Base-by-base conservation (phyloP, 2,888 invertebrate genomes). In the Altica lythri region DNA sequence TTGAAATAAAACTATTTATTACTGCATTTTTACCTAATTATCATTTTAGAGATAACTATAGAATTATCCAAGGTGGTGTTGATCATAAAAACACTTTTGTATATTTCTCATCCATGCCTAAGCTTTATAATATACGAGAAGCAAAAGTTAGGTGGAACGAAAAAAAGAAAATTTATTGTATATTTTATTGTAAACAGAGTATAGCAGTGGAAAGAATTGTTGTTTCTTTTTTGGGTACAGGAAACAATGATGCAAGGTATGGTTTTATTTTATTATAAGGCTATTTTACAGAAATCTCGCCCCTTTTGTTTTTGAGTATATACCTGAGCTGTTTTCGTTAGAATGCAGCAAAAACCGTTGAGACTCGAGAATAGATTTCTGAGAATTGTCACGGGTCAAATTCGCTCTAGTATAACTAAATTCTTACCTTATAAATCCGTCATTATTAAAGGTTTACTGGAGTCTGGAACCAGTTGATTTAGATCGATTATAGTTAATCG, bases 131-230 rank as follows among this genome's bases (percentile, higher is more conserved):
- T 17, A 57, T 75, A 2, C 68, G 67, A 32, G 69, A 71, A 59
- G 69, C 68, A 1, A 72, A 68, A 62, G 65, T 74, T 1, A 70
- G 65, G 48, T 75, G 75, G 75, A 64, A 59, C 8, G 66, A 70
- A 30, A 66, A 68, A 40, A 60, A 63, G 5, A 65, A 66, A 19
- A 48, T 66, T 10, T 62, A 70, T 12, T 71, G 68, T 56, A 43
- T 72, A 17, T 47, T 70, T 5, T 63, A 68, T 56, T 73, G 73
- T 46, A 64, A 64, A 3, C 66, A 65, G 17, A 22, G 62, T 1
- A 65, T 75, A 22, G 50, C 61, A 6, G 67, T 75, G 1, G 64
- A 68, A 10, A 67, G 64, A 45, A 46, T 62, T 18, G 17, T 10
- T n/a, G 55, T 74, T 17, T 27, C 47, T 4, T 59, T 72, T n/a